Conservation (phyloP, 2,888 invertebrate genomes). For the Halocaridina rubra region DNA sequence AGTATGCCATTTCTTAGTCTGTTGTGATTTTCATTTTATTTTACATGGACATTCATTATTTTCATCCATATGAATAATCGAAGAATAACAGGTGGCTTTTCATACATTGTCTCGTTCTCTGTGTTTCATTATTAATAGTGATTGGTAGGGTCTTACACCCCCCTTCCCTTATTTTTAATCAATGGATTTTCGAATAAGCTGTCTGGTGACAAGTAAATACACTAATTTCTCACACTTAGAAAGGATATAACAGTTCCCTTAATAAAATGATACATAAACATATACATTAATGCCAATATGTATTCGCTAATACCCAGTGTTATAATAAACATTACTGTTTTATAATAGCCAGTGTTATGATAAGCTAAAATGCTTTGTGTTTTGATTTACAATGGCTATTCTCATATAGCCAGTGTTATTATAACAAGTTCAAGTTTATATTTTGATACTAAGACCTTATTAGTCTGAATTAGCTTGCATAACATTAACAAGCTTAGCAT, state of each 20-base stretch:
- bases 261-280: neutral
- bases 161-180: too few relatives aligned
- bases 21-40: neutral
- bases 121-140: slow-evolving; percentile 15
- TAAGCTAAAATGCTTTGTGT: too few relatives aligned
- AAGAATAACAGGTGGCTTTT: slow-evolving; percentile 26
- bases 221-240: neutral
- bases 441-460: too few relatives aligned
- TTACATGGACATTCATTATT: too few relatives aligned
- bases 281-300: neutral
- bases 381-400: too few relatives aligned
- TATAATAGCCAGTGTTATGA: too few relatives aligned
- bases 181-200: neutral
- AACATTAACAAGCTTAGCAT: too few relatives aligned
- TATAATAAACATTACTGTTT: too few relatives aligned
- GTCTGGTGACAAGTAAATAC: neutral
- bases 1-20: neutral
- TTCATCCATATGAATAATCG: too few relatives aligned
- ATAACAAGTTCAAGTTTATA: too few relatives aligned
- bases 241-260: neutral
- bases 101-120: neutral
- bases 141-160: neutral
- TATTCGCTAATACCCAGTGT: neutral
- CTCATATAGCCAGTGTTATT: too few relatives aligned
- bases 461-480: too few relatives aligned